Evolutionary conservation across 37 sponge, comb jelly and placozoan species (phyloP), one percentile per base, ranked within the genome.

Genomic region (Ianthella basta): DNA sequence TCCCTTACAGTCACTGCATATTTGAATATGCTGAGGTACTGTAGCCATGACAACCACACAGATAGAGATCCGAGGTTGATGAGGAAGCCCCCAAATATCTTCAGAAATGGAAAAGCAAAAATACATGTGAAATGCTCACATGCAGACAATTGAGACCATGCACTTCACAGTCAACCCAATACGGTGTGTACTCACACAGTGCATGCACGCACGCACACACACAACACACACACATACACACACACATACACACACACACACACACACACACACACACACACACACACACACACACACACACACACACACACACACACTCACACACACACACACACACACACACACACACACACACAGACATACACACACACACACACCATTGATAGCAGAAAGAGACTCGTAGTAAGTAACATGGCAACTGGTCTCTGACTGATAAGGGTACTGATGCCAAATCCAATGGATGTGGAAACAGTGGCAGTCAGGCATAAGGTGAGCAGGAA

Each of bases 381-480:
- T 56, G 66, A 44, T 18, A 91, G 35, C 6, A 91, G 85, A 69
- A 91, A 94, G 32, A 67, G 38, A 40, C 91, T 33, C 14, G 91
- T 87, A 60, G 80, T 80, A 27, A 94, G 44, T 15, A 91, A 82
- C 37, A 50, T 94, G 60, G 89, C 95, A 10, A 91, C 60, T 3
- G 81, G 87, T 67, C 84, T 36, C 1, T 83, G 84, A 24, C 64
- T 67, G n/a, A 86, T 85, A 0, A 77, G 54, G 57, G 91, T 84
- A 84, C 95, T 89, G 56, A 89, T 40, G 15, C 80, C 80, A 73
- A 91, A 94, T 0, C 89, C 72, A 41, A 91, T 67, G 32, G 87
- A 38, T 0, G 89, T 44, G 10, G 91, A 81, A 34, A 80, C 53
- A 21, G 88, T 72, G 18, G 95, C 86, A 6, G 86, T 84, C 61